Base-by-base conservation (phyloP, 2,797 vertebrate genomes). In the Falco concolor region DNA sequence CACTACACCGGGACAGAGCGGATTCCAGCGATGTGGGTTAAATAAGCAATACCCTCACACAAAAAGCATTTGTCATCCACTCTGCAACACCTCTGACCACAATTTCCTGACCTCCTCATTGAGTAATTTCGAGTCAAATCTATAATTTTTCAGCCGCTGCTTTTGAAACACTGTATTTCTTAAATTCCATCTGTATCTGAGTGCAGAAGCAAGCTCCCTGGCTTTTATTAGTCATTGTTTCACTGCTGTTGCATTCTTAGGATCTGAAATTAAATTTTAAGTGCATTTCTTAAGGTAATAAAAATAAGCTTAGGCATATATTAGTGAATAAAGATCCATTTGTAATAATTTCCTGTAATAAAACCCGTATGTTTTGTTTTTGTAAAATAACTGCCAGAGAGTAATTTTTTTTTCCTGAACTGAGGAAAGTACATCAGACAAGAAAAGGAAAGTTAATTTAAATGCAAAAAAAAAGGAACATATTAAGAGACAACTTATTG, bases 271-370 rank as follows among this genome's bases (percentile, higher is more conserved):
- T 84, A 96, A 97, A 96, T 82, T 92, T 91, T 60, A 95, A 95
- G 68, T 89, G 82, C 76, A 79, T 96, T 97, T 96, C 90, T 94
- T 52, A 84, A 93, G 92, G 94, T 74, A 96, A 96, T 93, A 97
- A 97, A 97, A 96, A 94, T 67, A 95, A 95, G 85, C 89, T 89
- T 77, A 89, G 85, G 85, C 70, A 77, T 76, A 70, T 44, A 91
- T 84, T 68, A 56, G 81, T 93, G 87, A 90, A 84, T 77, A 95
- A 96, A 92, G 52, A 88, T 84, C 79, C 76, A 94, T 77, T 95
- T 87, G 76, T 93, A 96, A 97, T 89, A 30, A 87, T 87, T 92
- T 97, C 93, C 90, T 90, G n/a, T 85, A 95, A 96, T 86, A 94
- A 96, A 96, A 72, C 28, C 92, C 79, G 57, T 63, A 92, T 63